These are phyloP conservation scores for Lamproptera curius DNA, from an alignment of 2,888 invertebrate genomes.

Conservation along the genomic window DNA sequence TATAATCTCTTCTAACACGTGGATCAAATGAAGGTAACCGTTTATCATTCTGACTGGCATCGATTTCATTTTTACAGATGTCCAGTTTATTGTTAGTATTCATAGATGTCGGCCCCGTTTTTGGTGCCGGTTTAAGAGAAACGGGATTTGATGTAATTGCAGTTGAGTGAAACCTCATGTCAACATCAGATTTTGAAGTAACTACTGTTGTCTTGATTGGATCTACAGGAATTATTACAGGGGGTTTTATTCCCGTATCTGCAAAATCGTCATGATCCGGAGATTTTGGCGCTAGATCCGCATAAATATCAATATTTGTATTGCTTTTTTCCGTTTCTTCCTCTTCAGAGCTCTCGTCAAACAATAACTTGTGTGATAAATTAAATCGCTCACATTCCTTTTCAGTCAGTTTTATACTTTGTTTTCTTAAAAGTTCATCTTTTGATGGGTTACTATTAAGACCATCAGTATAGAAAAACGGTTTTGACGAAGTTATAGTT, in stretches of 20 bases:
- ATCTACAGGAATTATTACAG: slow-evolving; percentile 63
- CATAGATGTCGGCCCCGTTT: slow-evolving; percentile 1
- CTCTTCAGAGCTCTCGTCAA: slow-evolving; percentile 53
- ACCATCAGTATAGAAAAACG: slow-evolving; percentile 32
- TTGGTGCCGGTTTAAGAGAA: neutral
- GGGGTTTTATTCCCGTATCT: slow-evolving; percentile 37
- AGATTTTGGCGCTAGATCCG: slow-evolving; percentile 58
- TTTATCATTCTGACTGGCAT: slow-evolving; percentile 19
- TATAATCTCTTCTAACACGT: slow-evolving; percentile 46
- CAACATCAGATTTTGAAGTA: slow-evolving; percentile 45
- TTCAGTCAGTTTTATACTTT: slow-evolving; percentile 65
- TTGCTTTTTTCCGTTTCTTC: slow-evolving; percentile 36
- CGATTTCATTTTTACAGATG: slow-evolving; percentile 22
- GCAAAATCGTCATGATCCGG: slow-evolving; percentile 50
- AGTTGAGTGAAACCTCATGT: slow-evolving; percentile 56
- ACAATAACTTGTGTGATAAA: slow-evolving; percentile 44
- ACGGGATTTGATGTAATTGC: slow-evolving; percentile 26
- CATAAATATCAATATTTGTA: slow-evolving; percentile 41
- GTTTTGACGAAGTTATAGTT: slow-evolving; percentile 30
- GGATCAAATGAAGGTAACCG: slow-evolving; percentile 38
- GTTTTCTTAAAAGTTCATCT: slow-evolving; percentile 49
- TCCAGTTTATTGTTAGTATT: slow-evolving; percentile 8
- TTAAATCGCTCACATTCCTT: slow-evolving; percentile 72
- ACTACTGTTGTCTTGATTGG: slow-evolving; percentile 43
- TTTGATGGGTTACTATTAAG: slow-evolving; percentile 25